phyloP scores from a whole-genome alignment of 2,888 invertebrate species.

The Mayetiola destructor region DNA sequence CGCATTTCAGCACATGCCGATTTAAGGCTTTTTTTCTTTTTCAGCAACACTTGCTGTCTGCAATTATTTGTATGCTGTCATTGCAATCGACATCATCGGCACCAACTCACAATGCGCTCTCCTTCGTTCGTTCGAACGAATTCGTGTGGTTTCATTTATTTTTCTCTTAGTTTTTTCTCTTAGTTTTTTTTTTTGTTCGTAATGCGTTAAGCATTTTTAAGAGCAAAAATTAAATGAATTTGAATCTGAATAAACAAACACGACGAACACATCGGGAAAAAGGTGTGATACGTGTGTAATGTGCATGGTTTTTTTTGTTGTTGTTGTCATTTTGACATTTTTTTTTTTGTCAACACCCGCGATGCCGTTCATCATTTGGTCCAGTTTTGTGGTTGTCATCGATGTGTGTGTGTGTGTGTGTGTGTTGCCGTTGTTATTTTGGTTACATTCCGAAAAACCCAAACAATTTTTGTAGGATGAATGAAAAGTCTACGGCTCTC shows the following conservation, averaged over 20 bases:
- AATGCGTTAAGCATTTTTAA: background rate
- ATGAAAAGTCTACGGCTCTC: too few species aligned
- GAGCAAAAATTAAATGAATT: background rate
- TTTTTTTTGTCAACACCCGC: too few species aligned
- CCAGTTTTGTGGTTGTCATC: background rate
- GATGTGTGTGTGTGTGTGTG: background rate
- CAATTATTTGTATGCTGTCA: background rate
- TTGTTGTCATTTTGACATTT: too few species aligned
- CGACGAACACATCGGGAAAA: too few species aligned
- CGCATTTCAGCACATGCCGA: too few species aligned
- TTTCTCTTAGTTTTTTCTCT: too few species aligned
- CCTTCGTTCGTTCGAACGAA: too few species aligned
- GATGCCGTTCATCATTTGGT: background rate
- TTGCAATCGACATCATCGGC: background rate
- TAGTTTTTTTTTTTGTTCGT: background rate
- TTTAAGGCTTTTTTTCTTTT: background rate
- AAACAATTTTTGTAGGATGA: background rate
- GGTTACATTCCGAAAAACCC: background rate
- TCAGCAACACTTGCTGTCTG: background rate
- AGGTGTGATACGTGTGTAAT: too few species aligned
- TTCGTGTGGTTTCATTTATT: too few species aligned
- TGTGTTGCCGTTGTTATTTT: background rate
- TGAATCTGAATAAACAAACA: background rate
- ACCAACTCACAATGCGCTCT: too few species aligned
- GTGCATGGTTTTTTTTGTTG: too few species aligned